These are phyloP conservation scores for Heterohyrax brucei DNA, from an alignment of 2,797 vertebrate species.

Conservation along the genomic window DNA sequence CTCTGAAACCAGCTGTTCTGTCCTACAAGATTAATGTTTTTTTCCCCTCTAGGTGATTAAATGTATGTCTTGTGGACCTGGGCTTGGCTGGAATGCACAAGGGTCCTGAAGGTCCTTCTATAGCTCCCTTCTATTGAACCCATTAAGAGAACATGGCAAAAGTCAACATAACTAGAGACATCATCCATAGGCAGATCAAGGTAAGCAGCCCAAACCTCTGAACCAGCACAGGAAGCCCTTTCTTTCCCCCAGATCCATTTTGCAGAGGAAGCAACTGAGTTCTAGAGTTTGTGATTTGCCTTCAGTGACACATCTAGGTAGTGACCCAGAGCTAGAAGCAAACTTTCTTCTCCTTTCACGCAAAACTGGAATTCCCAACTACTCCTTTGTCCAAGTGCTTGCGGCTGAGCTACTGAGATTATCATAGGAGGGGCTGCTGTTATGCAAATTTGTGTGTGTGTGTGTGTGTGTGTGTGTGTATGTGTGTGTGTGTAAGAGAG, in stretches of 20 bases:
- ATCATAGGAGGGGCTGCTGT: not conserved
- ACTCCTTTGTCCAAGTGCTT: not conserved
- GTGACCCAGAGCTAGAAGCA: not conserved
- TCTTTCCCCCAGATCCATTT: not conserved
- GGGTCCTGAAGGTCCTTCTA: constrained; percentile 88
- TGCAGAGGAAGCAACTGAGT: constrained; percentile 17
- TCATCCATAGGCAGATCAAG: constrained; percentile 96
- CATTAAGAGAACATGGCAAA: constrained; percentile 93
- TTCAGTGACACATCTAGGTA: not conserved
- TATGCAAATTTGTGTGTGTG: not conserved
- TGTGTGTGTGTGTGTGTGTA: not conserved
- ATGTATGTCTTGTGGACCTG: constrained; percentile 83
- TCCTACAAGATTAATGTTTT: constrained; percentile 49
- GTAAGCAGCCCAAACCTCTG: constrained; percentile 80
- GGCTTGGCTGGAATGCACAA: constrained; percentile 90
- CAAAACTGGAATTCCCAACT: constrained; percentile 40
- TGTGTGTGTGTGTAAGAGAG: not conserved
- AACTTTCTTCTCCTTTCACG: constrained; percentile 34
- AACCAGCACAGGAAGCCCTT: constrained; percentile 3
- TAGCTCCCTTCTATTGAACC: constrained; percentile 86
- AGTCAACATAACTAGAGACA: constrained; percentile 97
- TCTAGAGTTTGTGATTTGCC: constrained; percentile 51
- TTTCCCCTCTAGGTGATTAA: constrained; percentile 88
- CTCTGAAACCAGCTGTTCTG: constrained; percentile 6
- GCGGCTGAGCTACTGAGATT: constrained; percentile 19